phyloP scores from a whole-genome alignment of 2,888 invertebrate species.

The Crossocerus cetratus region DNA sequence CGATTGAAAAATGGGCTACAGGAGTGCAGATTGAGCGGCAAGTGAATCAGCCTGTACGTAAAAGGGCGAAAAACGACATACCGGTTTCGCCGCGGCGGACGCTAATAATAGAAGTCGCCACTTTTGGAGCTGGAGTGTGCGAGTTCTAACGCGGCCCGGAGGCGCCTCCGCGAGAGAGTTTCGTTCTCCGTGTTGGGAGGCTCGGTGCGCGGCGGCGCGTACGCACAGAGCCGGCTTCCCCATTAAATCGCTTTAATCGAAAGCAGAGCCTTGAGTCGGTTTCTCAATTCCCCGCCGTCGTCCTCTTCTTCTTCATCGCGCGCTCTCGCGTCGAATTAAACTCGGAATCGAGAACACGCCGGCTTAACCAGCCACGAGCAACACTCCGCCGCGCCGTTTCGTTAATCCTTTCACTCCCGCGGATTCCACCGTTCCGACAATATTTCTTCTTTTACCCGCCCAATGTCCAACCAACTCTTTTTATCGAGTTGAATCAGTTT shows the following conservation, averaged over 20 bases:
- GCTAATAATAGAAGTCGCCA: constrained; percentile 67
- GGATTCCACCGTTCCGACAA: too few species aligned
- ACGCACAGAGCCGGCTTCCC: constrained; percentile 12
- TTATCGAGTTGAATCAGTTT: too few species aligned
- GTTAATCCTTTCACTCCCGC: too few species aligned
- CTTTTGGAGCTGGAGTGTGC: constrained; percentile 59
- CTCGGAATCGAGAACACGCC: not conserved
- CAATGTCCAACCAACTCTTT: too few species aligned
- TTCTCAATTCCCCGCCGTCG: constrained; percentile 20
- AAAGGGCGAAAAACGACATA: constrained; percentile 62
- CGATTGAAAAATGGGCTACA: too few species aligned
- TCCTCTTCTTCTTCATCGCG: not conserved
- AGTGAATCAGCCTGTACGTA: too few species aligned
- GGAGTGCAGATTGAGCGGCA: too few species aligned
- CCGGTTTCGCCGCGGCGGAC: constrained; percentile 52
- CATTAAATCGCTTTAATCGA: constrained; percentile 48
- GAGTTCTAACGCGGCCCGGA: constrained; percentile 50
- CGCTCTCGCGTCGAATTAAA: constrained; percentile 5
- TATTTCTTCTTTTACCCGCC: too few species aligned
- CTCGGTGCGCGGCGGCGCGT: constrained; percentile 24
- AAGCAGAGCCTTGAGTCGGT: constrained; percentile 42
- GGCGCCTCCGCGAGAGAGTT: constrained; percentile 18
- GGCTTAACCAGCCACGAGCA: too few species aligned
- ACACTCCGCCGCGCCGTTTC: too few species aligned
- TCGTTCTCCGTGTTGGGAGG: constrained; percentile 7